Evolutionary conservation across 1,140 invertebrate genomes (phyloP).

Genomic region (Meloidogyne exigua): DNA sequence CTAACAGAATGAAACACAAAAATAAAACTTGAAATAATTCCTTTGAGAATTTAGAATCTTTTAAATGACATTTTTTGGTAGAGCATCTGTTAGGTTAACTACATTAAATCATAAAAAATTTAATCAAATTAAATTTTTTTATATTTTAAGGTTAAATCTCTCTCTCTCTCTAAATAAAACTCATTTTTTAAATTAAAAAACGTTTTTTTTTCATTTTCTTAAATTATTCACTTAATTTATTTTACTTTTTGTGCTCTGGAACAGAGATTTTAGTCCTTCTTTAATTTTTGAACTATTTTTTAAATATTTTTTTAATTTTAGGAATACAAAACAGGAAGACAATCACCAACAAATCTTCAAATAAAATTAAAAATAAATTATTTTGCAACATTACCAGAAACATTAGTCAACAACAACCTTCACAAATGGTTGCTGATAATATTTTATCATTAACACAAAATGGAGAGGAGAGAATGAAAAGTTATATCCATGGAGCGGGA

Average conservation of each 20-base stretch:
- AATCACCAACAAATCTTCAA: background rate
- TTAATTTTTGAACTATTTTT: background rate
- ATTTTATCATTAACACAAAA: conserved; percentile 5
- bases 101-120: background rate
- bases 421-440: background rate
- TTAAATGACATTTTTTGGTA: background rate
- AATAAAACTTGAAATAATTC: background rate
- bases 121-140: background rate
- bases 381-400: background rate
- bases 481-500: conserved; percentile 55
- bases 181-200: too few species aligned
- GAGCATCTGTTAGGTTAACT: background rate
- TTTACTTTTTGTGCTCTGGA: background rate
- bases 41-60: background rate
- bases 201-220: too few species aligned
- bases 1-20: background rate
- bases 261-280: background rate
- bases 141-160: too few species aligned
- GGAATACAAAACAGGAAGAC: background rate
- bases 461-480: conserved; percentile 8
- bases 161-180: too few species aligned
- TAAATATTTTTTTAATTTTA: background rate
- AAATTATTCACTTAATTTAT: too few species aligned
- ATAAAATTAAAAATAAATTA: background rate
- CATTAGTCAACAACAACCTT: background rate